Evolutionary conservation across 2,113 vertebrate species (phyloP).

Genomic region (Passer domesticus): DNA sequence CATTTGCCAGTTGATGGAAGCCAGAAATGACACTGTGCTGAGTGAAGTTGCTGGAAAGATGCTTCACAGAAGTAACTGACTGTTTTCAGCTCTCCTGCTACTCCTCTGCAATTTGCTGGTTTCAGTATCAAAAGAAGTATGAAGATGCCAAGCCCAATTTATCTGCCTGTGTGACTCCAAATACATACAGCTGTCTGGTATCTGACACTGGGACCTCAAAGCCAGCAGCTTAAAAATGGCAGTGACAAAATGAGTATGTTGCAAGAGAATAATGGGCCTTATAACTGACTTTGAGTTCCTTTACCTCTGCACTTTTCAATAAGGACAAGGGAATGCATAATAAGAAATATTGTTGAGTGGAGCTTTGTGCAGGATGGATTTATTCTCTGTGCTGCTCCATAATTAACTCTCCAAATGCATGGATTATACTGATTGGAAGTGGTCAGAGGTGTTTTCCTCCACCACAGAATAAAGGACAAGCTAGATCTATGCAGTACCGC

Average conservation of each 20-base stretch:
- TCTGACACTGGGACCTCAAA: background rate
- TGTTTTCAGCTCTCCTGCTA: background rate
- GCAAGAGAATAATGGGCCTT: background rate
- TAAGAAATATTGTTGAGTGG: background rate
- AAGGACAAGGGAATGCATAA: background rate
- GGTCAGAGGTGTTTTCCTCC: background rate
- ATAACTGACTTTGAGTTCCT: background rate
- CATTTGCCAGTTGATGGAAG: slow-evolving; percentile 25
- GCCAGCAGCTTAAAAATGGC: background rate
- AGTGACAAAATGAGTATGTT: background rate
- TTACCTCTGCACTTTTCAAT: background rate
- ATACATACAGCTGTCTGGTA: background rate
- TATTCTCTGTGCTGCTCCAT: background rate
- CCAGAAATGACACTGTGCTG: slow-evolving; percentile 19
- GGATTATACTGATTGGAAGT: background rate
- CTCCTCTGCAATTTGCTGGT: background rate
- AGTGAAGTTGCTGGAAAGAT: background rate
- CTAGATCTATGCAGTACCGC: background rate
- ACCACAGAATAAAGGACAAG: background rate
- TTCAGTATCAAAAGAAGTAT: background rate
- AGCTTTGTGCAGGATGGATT: background rate
- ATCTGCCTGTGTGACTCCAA: background rate
- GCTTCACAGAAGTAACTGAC: background rate
- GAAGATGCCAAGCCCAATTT: background rate
- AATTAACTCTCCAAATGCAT: background rate